phyloP scores from a whole-genome alignment of 2,797 vertebrate genomes.

The Intellagama lesueurii region DNA sequence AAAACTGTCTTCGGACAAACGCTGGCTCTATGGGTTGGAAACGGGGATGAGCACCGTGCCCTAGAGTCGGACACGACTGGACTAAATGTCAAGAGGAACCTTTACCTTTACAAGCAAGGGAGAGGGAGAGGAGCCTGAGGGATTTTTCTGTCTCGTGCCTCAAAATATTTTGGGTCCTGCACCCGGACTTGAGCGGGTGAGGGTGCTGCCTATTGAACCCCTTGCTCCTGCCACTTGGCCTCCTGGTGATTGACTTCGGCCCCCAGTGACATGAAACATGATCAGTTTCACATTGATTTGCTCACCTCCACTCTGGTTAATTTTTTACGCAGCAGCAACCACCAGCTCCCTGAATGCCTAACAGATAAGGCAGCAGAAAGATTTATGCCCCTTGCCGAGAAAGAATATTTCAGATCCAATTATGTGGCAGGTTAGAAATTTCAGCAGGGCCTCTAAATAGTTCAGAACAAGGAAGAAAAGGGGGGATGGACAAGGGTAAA shows the following conservation, averaged over 20 bases:
- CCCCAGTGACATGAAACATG: constrained; percentile 60
- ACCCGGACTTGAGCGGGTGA: background rate
- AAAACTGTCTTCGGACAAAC: too few species aligned
- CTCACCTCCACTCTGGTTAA: constrained; percentile 66
- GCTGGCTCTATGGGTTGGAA: too few species aligned
- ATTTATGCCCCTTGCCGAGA: constrained; percentile 54
- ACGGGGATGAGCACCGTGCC: too few species aligned
- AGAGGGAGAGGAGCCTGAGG: too few species aligned
- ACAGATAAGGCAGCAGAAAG: constrained; percentile 66
- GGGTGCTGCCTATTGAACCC: background rate
- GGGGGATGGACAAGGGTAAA: background rate
- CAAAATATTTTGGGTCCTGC: too few species aligned
- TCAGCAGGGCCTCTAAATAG: background rate
- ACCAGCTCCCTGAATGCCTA: constrained; percentile 64
- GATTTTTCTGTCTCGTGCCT: too few species aligned
- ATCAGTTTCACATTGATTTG: constrained; percentile 58
- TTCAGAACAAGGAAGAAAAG: background rate
- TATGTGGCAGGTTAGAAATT: background rate
- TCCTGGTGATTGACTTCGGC: constrained; percentile 60
- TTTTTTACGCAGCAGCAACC: constrained; percentile 65
- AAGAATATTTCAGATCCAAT: background rate
- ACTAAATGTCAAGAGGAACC: too few species aligned
- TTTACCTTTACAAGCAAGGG: too few species aligned
- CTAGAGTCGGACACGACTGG: too few species aligned
- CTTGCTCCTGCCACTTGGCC: constrained; percentile 31